Base-by-base conservation (phyloP, 2,888 invertebrate species). In the Hyposoter didymator region DNA sequence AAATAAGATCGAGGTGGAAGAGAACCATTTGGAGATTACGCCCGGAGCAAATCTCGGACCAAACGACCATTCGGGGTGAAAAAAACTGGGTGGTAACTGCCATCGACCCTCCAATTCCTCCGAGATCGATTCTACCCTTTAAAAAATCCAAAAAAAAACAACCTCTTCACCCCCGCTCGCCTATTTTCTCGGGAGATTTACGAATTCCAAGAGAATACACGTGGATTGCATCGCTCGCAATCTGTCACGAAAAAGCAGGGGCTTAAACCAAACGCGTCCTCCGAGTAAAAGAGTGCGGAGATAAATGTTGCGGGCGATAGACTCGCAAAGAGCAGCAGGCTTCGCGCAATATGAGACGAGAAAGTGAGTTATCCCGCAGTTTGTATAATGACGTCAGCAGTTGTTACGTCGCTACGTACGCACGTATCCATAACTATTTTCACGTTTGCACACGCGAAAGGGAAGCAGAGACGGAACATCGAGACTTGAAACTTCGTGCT, bases 381-480 rank as follows among this genome's bases (percentile, higher is more conserved):
- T 93, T 92, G n/a, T n/a, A 92, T 93, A 93, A 93, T 90, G 90
- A 92, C 93, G 93, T 93, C 93, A 93, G 93, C 93, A 93, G 93
- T 93, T 93, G 93, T 88, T 90, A 91, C 91, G 89, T 90, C 45
- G 90, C 89, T 90, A 87, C 87, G 45, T 74, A 74, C 17, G 8
- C 52, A n/a, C 28, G 22, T 69, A 47, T 47, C 45, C 64, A 39
- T 49, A 62, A 32, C 28, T 10, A 74, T 47, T 74, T 62, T 59
- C 62, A 28, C 22, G 28, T 74, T 32, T 73, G 19, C 19, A 55
- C 5, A 55, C 5, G 8, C 2, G 35, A 10, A 35, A 19, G 35
- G 3, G 4, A 28, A 55, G 12, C 17, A 32, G 8, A 19, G 43
- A 17, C 10, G 8, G 12, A 28, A 39, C 55, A 52, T 1, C 10